Evolutionary conservation across 2,888 invertebrate species (phyloP).

Genomic region (Lasius fuliginosus): DNA sequence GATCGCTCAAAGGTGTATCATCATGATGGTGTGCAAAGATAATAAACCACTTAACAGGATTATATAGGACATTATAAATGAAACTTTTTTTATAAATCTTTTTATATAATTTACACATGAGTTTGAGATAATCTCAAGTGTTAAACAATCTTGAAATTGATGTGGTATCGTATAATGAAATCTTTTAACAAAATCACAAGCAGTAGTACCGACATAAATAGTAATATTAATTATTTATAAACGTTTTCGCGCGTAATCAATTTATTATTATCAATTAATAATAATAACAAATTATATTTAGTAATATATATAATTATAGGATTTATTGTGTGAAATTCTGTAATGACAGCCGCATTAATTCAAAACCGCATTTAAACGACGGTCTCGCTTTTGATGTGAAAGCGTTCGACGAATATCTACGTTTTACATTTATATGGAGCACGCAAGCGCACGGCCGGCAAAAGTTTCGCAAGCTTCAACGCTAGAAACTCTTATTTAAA

Average conservation of each 20-base stretch:
- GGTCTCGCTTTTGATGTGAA: conserved; percentile 12
- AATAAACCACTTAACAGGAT: conserved; percentile 37
- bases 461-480: conserved; percentile 69
- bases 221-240: conserved; percentile 4
- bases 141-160: background rate
- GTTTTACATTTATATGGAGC: conserved; percentile 55
- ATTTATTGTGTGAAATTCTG: conserved; percentile 17
- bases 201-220: background rate
- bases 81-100: conserved; percentile 7
- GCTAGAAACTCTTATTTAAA: conserved; percentile 62
- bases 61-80: background rate
- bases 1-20: conserved; percentile 56
- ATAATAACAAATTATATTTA: conserved; percentile 8
- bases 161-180: background rate
- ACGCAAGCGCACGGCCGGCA: conserved; percentile 49
- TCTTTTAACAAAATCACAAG: background rate
- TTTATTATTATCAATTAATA: conserved; percentile 14
- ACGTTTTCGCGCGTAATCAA: background rate
- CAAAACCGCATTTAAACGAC: conserved; percentile 22
- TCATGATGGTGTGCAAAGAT: conserved; percentile 34
- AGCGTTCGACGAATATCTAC: conserved; percentile 19
- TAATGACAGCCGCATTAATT: conserved; percentile 16
- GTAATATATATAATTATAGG: conserved; percentile 37
- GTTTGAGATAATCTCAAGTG: background rate
- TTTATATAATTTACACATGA: background rate